Percentiles rank a stretch among this genome's conserved stretches.
These are phyloP conservation scores for Sebastiscus albofasciatus DNA, from an alignment of 2,797 vertebrate species.

Conservation along the genomic window DNA sequence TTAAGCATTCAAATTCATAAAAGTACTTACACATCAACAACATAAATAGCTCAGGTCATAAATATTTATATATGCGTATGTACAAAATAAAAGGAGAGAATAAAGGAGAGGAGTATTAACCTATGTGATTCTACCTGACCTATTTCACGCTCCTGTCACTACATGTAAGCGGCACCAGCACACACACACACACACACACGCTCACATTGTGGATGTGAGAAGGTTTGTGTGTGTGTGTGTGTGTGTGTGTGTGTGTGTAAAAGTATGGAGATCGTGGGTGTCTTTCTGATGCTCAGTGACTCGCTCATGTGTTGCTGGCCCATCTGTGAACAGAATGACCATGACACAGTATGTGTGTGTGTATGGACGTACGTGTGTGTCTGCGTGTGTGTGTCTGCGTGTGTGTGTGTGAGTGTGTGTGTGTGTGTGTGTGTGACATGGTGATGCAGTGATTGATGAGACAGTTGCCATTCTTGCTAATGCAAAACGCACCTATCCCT, in stretches of 20 bases:
- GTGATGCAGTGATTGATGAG: constrained; percentile 86
- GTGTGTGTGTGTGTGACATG: constrained; percentile 57
- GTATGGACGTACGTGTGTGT: constrained; percentile 21
- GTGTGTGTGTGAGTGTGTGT: constrained; percentile 40
- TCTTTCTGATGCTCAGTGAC: constrained; percentile 77
- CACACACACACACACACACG: constrained; percentile 8
- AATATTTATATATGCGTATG: constrained; percentile 19
- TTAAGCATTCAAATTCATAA: neutral
- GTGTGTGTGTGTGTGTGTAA: constrained; percentile 48
- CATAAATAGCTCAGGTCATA: constrained; percentile 8
- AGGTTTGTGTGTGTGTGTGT: neutral
- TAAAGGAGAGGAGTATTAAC: constrained; percentile 54
- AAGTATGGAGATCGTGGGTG: constrained; percentile 61
- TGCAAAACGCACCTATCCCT: constrained; percentile 78
- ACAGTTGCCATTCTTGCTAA: constrained; percentile 90
- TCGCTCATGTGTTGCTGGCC: constrained; percentile 87
- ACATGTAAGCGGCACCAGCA: constrained; percentile 63
- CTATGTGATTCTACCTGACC: constrained; percentile 80
- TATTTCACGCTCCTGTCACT: constrained; percentile 77
- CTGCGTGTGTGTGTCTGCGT: constrained; percentile 7
- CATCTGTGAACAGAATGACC: constrained; percentile 88
- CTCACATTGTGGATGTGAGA: neutral
- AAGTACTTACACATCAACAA: neutral
- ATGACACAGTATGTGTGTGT: constrained; percentile 55
- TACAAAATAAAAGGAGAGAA: constrained; percentile 32